Evolutionary conservation across 2,113 vertebrate genomes (phyloP), one percentile per base, ranked within the genome.

Genomic region (Carassius gibelio): DNA sequence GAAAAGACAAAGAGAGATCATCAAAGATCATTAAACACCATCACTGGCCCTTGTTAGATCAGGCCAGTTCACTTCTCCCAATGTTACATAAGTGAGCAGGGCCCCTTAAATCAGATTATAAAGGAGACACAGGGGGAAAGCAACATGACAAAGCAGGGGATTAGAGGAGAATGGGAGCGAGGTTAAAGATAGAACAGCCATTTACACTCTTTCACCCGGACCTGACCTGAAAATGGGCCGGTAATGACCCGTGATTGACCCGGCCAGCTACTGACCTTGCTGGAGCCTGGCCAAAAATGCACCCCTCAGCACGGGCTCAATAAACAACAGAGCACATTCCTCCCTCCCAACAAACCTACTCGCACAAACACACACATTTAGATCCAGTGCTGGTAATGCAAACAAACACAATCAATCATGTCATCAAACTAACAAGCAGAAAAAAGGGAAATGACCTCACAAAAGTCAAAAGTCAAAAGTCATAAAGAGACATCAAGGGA

Each of bases 81-180:
- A 30, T 86, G 77, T 89, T 89, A 84, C 84, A 72, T 88, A 89
- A 89, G 86, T 77, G 85, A 87, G 77, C 82, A 36, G 86, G 84
- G 88, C 86, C 84, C 84, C 84, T 83, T 71, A 89, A 89, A 89
- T 84, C 72, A 89, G 86, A 89, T 89, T 89, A 89, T 78, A 64
- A 57, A 36, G 74, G 72, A 86, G 86, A 79, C 82, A 86, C 62
- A 82, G 64, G 78, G 78, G 78, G 85, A 84, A 75, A 84, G 55
- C 72, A 81, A 84, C 86, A 88, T 84, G 81, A 88, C 88, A 87
- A 86, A 89, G 84, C 81, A 84, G 82, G 62, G 81, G 84, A 87
- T 89, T 87, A 81, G 68, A 72, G 76, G 78, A 88, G 82, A 88
- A 84, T 84, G 87, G 87, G 82, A 82, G 62, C n/a, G 61, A 81